Evolutionary conservation across 2,113 vertebrate species (phyloP).

Genomic region (Casuarius casuarius): DNA sequence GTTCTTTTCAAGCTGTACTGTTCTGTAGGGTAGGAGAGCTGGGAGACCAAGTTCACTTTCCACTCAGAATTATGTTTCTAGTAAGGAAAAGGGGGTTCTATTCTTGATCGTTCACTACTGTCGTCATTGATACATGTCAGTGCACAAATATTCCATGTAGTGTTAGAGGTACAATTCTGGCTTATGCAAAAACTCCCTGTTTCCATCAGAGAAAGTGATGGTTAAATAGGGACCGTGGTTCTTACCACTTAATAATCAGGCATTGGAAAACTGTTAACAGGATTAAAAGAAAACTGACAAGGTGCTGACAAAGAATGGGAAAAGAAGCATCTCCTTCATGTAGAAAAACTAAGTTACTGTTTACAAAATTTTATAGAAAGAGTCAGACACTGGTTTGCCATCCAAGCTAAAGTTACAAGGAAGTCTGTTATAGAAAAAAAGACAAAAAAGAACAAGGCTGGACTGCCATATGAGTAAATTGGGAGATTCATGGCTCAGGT

Average conservation of each 20-base stretch:
- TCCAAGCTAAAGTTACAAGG: slow-evolving; percentile 7
- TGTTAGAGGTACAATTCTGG: neutral
- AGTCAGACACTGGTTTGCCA: slow-evolving; percentile 43
- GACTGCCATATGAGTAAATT: neutral
- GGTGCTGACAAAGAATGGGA: neutral
- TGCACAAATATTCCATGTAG: slow-evolving; percentile 16
- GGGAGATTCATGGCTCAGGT: slow-evolving; percentile 61
- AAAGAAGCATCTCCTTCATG: slow-evolving; percentile 28
- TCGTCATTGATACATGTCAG: neutral
- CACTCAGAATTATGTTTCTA: neutral
- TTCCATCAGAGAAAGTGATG: neutral
- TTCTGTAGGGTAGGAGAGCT: neutral
- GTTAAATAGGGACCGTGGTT: neutral
- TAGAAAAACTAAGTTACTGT: slow-evolving; percentile 28
- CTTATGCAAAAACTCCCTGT: neutral
- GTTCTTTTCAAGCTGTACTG: neutral
- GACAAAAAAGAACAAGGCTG: neutral
- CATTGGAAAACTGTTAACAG: neutral
- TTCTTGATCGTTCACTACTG: neutral
- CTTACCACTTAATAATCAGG: neutral
- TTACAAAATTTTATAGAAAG: slow-evolving; percentile 50
- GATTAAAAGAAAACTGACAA: neutral
- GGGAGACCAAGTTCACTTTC: neutral
- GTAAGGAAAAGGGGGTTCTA: neutral
- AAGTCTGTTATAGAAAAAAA: neutral